phyloP scores from a whole-genome alignment of 2,113 vertebrate genomes.

The Megaceryle maxima region DNA sequence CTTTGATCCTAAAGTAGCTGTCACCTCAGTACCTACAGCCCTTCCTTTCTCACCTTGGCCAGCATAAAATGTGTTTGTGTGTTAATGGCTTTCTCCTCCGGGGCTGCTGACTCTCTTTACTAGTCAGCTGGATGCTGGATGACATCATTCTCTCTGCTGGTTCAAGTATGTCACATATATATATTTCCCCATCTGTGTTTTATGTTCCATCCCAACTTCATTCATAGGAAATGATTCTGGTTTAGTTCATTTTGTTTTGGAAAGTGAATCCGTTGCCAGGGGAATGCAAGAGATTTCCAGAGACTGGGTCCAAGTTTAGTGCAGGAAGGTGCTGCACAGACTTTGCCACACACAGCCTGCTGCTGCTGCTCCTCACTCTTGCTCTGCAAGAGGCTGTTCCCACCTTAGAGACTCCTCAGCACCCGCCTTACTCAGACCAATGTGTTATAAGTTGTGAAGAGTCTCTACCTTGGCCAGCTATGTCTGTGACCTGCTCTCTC shows the following conservation, averaged over 20 bases:
- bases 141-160: slow-evolving; percentile 40
- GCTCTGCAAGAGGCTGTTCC: background rate
- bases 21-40: slow-evolving; percentile 49
- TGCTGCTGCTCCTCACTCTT: background rate
- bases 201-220: slow-evolving; percentile 1
- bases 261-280: slow-evolving; percentile 45
- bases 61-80: slow-evolving; percentile 57
- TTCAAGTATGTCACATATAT: slow-evolving; percentile 10
- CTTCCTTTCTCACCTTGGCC: slow-evolving; percentile 56
- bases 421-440: background rate
- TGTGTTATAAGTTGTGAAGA: background rate
- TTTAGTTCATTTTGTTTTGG: slow-evolving; percentile 59
- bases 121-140: slow-evolving; percentile 30
- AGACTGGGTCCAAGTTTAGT: slow-evolving; percentile 11
- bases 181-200: background rate
- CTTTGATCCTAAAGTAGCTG: slow-evolving; percentile 60
- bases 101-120: slow-evolving; percentile 23
- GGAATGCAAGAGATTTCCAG: slow-evolving; percentile 42
- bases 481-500: background rate
- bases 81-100: slow-evolving; percentile 49
- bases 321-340: slow-evolving; percentile 7
- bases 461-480: background rate
- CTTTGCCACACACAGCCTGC: slow-evolving; percentile 43
- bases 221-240: slow-evolving; percentile 40
- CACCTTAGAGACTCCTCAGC: background rate